These are phyloP conservation scores for Variabilichromis moorii DNA, from an alignment of 2,113 vertebrate genomes.

Conservation along the genomic window DNA sequence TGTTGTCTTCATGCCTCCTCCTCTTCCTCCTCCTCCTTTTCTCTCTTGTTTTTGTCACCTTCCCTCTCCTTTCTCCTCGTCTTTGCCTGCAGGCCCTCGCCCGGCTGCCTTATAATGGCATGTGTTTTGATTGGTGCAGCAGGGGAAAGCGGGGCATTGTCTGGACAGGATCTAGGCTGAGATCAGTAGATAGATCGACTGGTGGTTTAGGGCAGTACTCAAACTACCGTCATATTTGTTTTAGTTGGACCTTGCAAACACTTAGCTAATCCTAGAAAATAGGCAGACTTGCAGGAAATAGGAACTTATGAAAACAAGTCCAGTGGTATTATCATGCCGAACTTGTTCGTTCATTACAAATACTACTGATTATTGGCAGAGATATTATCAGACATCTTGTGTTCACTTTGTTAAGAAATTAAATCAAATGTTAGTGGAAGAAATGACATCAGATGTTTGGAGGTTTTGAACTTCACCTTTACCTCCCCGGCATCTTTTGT, in stretches of 20 bases:
- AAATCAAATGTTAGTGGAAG: neutral
- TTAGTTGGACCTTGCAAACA: conserved; percentile 64
- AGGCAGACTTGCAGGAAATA: conserved; percentile 57
- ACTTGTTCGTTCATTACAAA: conserved; percentile 46
- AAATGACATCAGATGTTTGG: neutral
- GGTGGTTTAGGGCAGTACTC: conserved; percentile 48
- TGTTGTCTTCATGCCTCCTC: neutral
- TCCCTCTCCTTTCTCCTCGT: conserved; percentile 6
- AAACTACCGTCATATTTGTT: conserved; percentile 61
- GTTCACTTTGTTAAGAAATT: conserved; percentile 2
- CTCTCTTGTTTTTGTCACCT: conserved; percentile 11
- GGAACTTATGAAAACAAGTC: conserved; percentile 60
- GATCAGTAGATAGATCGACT: conserved; percentile 60
- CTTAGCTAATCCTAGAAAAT: conserved; percentile 57
- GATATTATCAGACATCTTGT: conserved; percentile 20
- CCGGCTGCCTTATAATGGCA: conserved; percentile 35
- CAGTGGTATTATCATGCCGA: conserved; percentile 24
- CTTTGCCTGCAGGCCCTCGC: conserved; percentile 26
- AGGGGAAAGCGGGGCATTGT: conserved; percentile 66
- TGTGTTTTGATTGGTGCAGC: conserved; percentile 69
- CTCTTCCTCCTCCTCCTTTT: neutral
- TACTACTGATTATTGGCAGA: conserved; percentile 28
- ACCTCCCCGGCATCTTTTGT: neutral
- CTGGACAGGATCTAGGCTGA: conserved; percentile 74
- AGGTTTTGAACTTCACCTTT: conserved; percentile 4